Evolutionary conservation across 2,113 vertebrate genomes (phyloP).

Genomic region (Grus americana): DNA sequence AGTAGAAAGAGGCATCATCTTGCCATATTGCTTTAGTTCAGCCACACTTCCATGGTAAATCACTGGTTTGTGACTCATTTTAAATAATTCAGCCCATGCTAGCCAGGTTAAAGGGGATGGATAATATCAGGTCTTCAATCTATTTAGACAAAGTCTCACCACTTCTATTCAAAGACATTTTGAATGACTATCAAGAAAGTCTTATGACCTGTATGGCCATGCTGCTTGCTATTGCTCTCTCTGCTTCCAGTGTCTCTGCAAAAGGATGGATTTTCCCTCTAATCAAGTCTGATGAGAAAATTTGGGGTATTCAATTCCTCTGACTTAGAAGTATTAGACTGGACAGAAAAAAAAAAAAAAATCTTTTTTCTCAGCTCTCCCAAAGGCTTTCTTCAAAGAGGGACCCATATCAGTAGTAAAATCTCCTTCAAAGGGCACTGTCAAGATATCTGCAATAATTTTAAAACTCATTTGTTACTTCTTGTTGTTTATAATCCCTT

Average conservation of each 20-base stretch:
- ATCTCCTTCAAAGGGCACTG: constrained; percentile 1
- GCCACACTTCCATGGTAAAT: neutral
- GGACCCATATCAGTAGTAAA: neutral
- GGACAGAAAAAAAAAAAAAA: neutral
- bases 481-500: neutral
- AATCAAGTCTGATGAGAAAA: neutral
- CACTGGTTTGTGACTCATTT: neutral
- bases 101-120: neutral
- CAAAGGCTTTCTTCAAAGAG: constrained; percentile 6
- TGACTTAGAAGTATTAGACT: neutral
- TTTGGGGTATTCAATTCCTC: neutral
- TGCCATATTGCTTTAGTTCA: neutral
- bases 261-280: neutral
- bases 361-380: neutral
- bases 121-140: neutral
- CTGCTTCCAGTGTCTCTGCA: neutral
- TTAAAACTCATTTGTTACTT: constrained; percentile 31
- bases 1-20: neutral
- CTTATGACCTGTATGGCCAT: neutral
- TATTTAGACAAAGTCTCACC: neutral
- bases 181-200: neutral
- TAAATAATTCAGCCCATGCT: neutral
- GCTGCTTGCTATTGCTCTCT: neutral
- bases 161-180: neutral
- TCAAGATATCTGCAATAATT: constrained; percentile 25